A percentile compares a stretch with the other conserved stretches of the same genome.
phyloP scores from a whole-genome alignment of 2,888 invertebrate genomes.

The Tinea semifulvella region DNA sequence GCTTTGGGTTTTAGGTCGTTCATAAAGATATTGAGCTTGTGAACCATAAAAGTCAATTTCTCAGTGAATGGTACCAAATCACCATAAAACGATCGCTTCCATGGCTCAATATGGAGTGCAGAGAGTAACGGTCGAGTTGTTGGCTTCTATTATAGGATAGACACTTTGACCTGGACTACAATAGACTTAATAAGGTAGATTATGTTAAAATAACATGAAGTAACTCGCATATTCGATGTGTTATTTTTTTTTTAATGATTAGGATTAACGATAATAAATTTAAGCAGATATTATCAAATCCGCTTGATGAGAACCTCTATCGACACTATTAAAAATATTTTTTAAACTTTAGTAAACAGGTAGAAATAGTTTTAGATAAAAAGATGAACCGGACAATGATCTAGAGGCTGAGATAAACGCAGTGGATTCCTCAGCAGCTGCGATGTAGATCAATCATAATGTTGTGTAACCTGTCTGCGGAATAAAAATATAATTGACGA shows the following conservation, averaged over 20 bases:
- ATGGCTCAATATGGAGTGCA: constrained; percentile 48
- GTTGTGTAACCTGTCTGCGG: constrained; percentile 17
- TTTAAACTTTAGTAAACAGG: neutral
- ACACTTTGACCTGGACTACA: constrained; percentile 12
- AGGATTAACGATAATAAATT: no score
- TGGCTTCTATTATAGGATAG: constrained; percentile 26
- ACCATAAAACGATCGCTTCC: constrained; percentile 40
- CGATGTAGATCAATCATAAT: constrained; percentile 15
- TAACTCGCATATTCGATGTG: no score
- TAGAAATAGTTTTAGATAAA: neutral
- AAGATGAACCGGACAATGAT: constrained; percentile 4
- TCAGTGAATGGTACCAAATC: constrained; percentile 61
- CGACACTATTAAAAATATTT: no score
- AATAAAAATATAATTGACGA: constrained; percentile 22
- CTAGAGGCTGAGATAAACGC: constrained; percentile 6
- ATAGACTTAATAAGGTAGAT: neutral
- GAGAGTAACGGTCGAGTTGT: constrained; percentile 39
- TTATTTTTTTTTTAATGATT: no score
- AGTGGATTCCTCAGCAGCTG: constrained; percentile 11
- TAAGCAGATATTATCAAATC: no score
- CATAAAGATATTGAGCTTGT: constrained; percentile 22
- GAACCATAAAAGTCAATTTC: constrained; percentile 51
- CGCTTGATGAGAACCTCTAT: no score
- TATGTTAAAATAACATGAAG: neutral
- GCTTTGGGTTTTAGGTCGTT: constrained; percentile 16